These are phyloP conservation scores for Terrapene triunguis DNA, from an alignment of 2,113 vertebrate species.

Conservation along the genomic window DNA sequence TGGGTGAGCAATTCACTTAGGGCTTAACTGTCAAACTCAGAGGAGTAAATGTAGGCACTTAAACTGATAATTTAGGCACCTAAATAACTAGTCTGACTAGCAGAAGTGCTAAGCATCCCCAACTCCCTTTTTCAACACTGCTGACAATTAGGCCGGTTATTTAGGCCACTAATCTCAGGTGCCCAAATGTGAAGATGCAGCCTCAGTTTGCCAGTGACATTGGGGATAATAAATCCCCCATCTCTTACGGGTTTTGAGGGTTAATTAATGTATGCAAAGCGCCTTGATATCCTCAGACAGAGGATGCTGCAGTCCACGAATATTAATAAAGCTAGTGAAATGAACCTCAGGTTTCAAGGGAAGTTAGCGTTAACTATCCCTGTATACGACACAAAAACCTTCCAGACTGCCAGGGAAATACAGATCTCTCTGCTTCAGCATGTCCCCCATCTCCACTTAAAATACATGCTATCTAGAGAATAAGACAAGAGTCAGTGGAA, in stretches of 20 bases:
- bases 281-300: conserved; percentile 31
- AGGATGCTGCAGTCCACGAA: background rate
- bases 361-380: background rate
- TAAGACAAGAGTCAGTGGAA: conserved; percentile 2
- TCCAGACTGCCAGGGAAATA: conserved; percentile 34
- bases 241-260: background rate
- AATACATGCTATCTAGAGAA: conserved; percentile 19
- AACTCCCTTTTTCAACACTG: background rate
- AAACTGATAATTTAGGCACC: background rate
- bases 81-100: background rate
- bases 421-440: background rate
- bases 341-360: background rate
- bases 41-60: background rate
- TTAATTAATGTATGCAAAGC: background rate
- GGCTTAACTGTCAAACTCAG: background rate
- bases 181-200: background rate
- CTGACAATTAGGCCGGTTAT: background rate
- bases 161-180: background rate
- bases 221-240: conserved; percentile 10
- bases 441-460: conserved; percentile 29
- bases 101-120: background rate
- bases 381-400: background rate
- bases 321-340: background rate
- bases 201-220: background rate
- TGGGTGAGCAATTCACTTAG: background rate